A percentile compares a stretch with the other conserved stretches of the same genome.
phyloP scores from a whole-genome alignment of 2,113 vertebrate species.

The Orycteropus afer region DNA sequence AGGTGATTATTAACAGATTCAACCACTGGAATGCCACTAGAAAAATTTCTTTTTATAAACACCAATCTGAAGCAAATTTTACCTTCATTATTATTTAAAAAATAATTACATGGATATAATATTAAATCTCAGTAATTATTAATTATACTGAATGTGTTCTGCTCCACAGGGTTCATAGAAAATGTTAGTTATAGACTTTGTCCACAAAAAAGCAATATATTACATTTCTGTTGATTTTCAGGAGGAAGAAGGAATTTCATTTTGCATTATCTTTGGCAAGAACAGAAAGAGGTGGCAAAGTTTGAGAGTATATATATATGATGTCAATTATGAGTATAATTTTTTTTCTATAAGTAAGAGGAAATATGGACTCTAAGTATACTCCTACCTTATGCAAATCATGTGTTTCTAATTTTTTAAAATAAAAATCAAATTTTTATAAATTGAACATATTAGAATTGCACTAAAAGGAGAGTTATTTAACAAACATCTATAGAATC shows the following conservation, averaged over 20 bases:
- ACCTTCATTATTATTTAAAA: constrained; percentile 36
- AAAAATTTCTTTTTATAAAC: not conserved
- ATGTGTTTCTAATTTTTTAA: not conserved
- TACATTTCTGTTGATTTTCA: not conserved
- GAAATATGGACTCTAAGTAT: not conserved
- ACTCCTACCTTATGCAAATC: not conserved
- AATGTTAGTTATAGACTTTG: not conserved
- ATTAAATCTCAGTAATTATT: not conserved
- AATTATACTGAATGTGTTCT: not conserved
- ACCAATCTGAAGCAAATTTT: not conserved
- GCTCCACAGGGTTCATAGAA: not conserved
- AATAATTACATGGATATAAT: not conserved
- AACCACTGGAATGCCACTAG: not conserved
- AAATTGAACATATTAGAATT: not conserved
- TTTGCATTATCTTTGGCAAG: not conserved
- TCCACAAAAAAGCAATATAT: not conserved
- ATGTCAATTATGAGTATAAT: not conserved
- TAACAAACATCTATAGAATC: not conserved
- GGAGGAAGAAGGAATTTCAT: not conserved
- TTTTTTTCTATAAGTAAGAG: not conserved
- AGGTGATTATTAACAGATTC: not conserved
- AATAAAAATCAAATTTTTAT: not conserved
- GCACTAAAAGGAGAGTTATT: not conserved
- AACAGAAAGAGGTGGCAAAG: not conserved
- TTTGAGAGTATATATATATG: not conserved